A percentile compares a stretch with the other conserved stretches of the same genome.
Conservation (phyloP, 2,797 vertebrate genomes). For the Spinus olivaceus region DNA sequence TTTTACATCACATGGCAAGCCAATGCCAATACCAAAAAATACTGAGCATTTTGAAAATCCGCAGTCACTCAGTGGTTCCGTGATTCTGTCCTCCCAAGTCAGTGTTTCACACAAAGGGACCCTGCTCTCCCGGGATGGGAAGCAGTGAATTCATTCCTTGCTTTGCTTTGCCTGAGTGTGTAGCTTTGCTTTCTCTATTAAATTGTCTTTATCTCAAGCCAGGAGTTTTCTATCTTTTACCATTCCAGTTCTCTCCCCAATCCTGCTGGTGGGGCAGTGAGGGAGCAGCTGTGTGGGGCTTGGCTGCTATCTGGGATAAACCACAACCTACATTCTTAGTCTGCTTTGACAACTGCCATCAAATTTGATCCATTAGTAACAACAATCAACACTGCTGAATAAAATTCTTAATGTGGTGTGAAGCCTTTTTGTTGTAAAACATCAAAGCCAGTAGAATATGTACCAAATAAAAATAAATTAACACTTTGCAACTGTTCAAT, state of each 20-base stretch:
- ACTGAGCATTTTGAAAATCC: not conserved
- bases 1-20: not conserved
- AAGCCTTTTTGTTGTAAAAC: not conserved
- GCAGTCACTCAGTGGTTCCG: not conserved
- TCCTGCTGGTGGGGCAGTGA: not conserved
- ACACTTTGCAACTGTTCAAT: not conserved
- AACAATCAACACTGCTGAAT: not conserved
- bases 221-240: not conserved
- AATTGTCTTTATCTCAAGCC: not conserved
- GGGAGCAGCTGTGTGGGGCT: not conserved
- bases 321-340: not conserved
- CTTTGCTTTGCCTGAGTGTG: not conserved
- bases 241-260: too few relatives aligned
- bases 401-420: not conserved
- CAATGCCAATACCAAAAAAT: not conserved
- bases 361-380: not conserved
- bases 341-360: not conserved
- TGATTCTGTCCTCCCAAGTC: not conserved
- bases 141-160: not conserved
- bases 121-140: not conserved
- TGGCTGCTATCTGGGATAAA: not conserved
- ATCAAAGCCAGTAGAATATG: not conserved
- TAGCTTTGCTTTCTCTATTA: not conserved
- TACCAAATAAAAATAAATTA: not conserved
- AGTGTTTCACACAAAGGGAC: accelerated